phyloP scores from a whole-genome alignment of 1,140 invertebrate species.

The Lamellibrachia luymesi region DNA sequence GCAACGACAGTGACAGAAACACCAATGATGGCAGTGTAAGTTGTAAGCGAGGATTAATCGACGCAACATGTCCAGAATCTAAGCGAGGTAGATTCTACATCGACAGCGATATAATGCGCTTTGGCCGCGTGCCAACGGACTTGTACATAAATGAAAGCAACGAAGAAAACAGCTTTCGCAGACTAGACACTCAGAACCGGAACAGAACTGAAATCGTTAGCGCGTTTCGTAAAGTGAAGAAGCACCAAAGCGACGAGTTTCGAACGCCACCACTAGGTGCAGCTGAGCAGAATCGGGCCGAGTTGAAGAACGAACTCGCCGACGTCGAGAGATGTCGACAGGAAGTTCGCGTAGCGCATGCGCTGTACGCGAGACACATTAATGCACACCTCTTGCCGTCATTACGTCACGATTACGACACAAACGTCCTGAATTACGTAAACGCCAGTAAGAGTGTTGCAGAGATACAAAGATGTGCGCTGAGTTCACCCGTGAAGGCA shows the following conservation, averaged over 20 bases:
- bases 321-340: background rate
- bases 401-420: background rate
- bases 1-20: background rate
- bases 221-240: background rate
- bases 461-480: background rate
- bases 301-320: background rate
- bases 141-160: background rate
- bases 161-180: background rate
- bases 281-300: background rate
- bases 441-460: background rate
- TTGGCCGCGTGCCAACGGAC: background rate
- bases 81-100: background rate
- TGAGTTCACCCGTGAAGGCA: background rate
- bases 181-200: background rate
- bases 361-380: background rate
- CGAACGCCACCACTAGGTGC: background rate
- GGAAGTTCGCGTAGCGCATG: background rate
- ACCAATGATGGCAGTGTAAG: background rate
- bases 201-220: background rate
- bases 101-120: background rate
- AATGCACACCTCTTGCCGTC: background rate
- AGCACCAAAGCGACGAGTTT: background rate
- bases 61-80: background rate
- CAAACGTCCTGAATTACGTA: conserved; percentile 1
- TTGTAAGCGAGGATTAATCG: background rate